Conservation (phyloP, 2,888 invertebrate species). For the Tinea semifulvella region DNA sequence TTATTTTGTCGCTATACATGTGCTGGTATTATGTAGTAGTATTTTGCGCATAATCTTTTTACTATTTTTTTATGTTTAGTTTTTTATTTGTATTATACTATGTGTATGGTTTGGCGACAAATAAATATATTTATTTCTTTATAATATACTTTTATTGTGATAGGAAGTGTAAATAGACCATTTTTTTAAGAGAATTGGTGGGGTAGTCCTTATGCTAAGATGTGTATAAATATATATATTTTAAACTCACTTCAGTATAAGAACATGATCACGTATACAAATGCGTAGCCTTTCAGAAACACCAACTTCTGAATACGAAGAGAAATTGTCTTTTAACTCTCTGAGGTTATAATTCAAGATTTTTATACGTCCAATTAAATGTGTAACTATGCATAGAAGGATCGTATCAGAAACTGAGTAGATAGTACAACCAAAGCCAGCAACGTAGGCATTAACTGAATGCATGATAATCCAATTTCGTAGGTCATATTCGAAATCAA, state of each 20-base stretch:
- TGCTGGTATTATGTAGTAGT: too few species aligned
- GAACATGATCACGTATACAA: not conserved
- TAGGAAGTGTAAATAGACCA: too few species aligned
- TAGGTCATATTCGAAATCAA: slow-evolving; percentile 29
- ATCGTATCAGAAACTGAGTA: slow-evolving; percentile 25
- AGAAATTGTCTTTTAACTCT: slow-evolving; percentile 18
- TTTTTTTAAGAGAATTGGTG: too few species aligned
- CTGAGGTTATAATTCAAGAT: slow-evolving; percentile 27
- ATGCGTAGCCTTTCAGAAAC: not conserved
- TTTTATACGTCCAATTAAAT: slow-evolving; percentile 31
- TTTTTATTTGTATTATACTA: too few species aligned
- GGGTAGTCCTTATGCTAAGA: too few species aligned
- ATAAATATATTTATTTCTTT: too few species aligned
- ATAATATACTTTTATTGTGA: too few species aligned
- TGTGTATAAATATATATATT: too few species aligned
- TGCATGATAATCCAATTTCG: slow-evolving; percentile 26
- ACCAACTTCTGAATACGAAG: not conserved
- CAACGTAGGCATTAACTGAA: slow-evolving; percentile 21
- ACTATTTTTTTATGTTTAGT: too few species aligned
- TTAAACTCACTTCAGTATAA: not conserved
- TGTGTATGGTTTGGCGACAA: too few species aligned
- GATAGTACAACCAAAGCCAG: slow-evolving; percentile 18
- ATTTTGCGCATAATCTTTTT: too few species aligned
- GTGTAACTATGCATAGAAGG: slow-evolving; percentile 27
- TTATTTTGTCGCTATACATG: too few species aligned